Percentiles rank a stretch among this genome's conserved stretches.
Conservation (phyloP, 2,113 vertebrate species). For the Tinamus guttatus region DNA sequence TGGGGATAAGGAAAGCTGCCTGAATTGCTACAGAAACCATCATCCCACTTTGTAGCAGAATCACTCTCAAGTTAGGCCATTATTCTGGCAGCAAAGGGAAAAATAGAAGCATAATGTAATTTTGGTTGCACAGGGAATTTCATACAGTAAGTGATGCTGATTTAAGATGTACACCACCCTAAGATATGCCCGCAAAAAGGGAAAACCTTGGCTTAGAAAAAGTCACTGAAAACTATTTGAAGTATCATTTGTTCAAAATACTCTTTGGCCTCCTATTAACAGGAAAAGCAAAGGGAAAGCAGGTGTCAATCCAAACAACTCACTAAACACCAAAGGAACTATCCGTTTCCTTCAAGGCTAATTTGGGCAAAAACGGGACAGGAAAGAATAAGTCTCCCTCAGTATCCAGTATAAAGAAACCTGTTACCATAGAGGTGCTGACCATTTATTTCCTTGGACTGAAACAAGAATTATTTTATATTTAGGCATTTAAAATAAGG, state of each 20-base stretch:
- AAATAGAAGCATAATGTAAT: background rate
- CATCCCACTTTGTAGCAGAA: background rate
- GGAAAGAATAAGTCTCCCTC: background rate
- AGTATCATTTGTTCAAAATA: background rate
- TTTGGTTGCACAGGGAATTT: background rate
- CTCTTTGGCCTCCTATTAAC: background rate
- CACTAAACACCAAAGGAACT: background rate
- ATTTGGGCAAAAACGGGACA: background rate
- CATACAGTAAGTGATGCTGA: accelerated
- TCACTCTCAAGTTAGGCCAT: background rate
- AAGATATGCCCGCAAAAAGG: background rate
- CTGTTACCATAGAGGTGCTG: background rate
- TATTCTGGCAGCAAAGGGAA: background rate
- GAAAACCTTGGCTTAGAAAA: background rate
- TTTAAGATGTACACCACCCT: background rate
- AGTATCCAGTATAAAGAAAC: background rate
- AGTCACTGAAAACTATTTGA: background rate
- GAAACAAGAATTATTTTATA: background rate
- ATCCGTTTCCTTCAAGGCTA: background rate
- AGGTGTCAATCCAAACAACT: background rate
- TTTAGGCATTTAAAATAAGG: background rate
- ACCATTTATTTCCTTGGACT: background rate
- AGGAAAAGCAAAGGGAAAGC: background rate
- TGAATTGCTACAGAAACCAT: background rate
- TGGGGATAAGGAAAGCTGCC: background rate